Evolutionary conservation across 2,113 vertebrate species (phyloP).

Genomic region (Nettapus auritus): DNA sequence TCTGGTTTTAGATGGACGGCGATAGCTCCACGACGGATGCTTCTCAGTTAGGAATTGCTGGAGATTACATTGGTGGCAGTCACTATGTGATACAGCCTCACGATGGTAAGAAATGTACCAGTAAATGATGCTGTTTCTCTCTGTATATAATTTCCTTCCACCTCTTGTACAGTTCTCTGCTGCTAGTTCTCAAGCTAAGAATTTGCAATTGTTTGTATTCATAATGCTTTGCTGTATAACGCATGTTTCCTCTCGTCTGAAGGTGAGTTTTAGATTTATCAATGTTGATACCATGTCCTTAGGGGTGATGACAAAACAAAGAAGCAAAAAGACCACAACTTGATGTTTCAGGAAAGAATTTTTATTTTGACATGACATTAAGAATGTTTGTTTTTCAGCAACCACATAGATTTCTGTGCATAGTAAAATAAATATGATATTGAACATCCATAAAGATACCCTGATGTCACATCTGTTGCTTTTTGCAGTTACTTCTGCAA

Average conservation of each 20-base stretch:
- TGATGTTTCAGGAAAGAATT: not conserved
- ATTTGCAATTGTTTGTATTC: not conserved
- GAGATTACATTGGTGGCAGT: constrained; percentile 92
- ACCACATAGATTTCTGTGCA: not conserved
- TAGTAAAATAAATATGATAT: not conserved
- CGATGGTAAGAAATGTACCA: constrained; percentile 83
- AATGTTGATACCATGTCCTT: not conserved
- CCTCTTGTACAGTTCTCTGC: not conserved
- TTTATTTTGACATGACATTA: not conserved
- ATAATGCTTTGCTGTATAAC: not conserved
- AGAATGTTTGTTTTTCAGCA: not conserved
- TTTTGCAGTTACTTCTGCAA: not conserved
- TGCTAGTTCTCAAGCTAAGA: not conserved
- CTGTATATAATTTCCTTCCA: not conserved
- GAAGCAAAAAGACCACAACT: not conserved
- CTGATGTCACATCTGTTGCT: not conserved
- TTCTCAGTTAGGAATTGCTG: constrained; percentile 94
- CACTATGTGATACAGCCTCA: constrained; percentile 97
- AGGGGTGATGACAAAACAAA: not conserved
- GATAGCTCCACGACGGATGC: constrained; percentile 95
- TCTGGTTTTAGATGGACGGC: constrained; percentile 90
- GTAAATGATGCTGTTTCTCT: not conserved
- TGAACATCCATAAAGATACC: not conserved
- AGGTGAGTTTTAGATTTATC: not conserved
- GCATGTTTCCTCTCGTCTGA: not conserved